These are phyloP conservation scores for Charaxes varanes DNA, from an alignment of 1,140 invertebrate species.

Conservation along the genomic window DNA sequence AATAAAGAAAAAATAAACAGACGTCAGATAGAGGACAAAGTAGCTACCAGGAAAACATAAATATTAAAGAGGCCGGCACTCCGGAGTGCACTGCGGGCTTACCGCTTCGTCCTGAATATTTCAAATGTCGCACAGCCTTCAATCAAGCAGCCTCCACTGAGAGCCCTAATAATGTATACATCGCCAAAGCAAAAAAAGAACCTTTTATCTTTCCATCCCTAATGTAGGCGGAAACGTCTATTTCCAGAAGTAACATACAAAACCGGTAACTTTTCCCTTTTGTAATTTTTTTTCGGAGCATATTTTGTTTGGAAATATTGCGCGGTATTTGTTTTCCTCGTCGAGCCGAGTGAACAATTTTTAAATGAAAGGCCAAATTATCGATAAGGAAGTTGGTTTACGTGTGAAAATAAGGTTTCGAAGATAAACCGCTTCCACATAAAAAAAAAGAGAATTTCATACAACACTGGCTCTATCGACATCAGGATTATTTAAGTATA, in stretches of 20 bases:
- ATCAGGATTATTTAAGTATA: too few species aligned
- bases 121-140: conserved; percentile 21
- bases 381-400: too few species aligned
- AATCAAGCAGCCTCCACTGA: conserved; percentile 20
- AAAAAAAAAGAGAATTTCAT: too few species aligned
- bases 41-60: conserved; percentile 13
- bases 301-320: not conserved
- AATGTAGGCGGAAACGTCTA: conserved; percentile 17
- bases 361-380: too few species aligned
- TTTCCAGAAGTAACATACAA: conserved; percentile 17
- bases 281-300: not conserved
- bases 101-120: conserved; percentile 18
- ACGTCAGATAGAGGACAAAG: too few species aligned
- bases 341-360: too few species aligned
- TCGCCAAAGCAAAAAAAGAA: conserved; percentile 10
- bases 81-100: conserved; percentile 10
- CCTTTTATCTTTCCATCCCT: conserved; percentile 11
- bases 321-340: not conserved
- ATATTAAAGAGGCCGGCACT: conserved; percentile 15
- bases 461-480: too few species aligned
- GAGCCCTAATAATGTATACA: conserved; percentile 9
- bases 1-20: not conserved
- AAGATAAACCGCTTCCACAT: too few species aligned
- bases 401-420: too few species aligned
- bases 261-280: conserved; percentile 5